Base-by-base conservation (phyloP, 2,888 invertebrate genomes). In the Conops quadrifasciatus region DNA sequence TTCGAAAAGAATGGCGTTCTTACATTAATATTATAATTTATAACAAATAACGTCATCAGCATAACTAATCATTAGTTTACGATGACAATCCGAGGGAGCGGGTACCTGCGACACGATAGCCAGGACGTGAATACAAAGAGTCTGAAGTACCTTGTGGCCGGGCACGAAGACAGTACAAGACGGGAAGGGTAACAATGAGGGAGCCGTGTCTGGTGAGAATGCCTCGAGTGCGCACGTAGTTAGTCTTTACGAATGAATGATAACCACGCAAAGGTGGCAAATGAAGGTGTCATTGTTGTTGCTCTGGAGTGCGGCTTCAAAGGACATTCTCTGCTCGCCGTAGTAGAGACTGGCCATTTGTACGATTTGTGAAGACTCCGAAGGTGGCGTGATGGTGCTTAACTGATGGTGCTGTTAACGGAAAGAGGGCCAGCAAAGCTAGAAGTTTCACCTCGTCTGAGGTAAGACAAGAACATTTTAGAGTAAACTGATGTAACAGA, bases 41-140 rank as follows among this genome's bases (percentile, higher is more conserved):
- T 69, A 67, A 68, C 70, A 73, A 73, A 73, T 72, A 73, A 73
- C 72, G 73, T 73, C 73, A 71, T 73, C 73, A 70, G 72, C 73
- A 73, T 72, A 72, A 72, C 73, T 72, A 73, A 73, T 73, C 72
- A 73, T 73, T 73, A 73, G 45, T 60, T 67, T 59, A n/a, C n/a
- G n/a, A 67, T 67, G 67, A 67, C 67, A 49, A 26, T 47, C 67
- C 28, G 56, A 15, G 19, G 45, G 56, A 58, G 58, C 24, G 51
- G 15, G 24, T 19, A 28, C n/a, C 19, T 43, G 49, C 15, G 43
- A 15, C 56, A 15, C n/a, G 24, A 4, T 56, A 5, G 45, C 45
- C 19, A 49, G 60, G 60, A 67, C 67, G 60, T 67, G 60, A 67
- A 67, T 59, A 30, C n/a, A 60, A 49, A 53, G 21, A 66, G 36